Percentiles rank a stretch among this genome's conserved stretches.
These are phyloP conservation scores for Phalacrocorax pelagicus DNA, from an alignment of 2,113 vertebrate genomes.

Conservation along the genomic window DNA sequence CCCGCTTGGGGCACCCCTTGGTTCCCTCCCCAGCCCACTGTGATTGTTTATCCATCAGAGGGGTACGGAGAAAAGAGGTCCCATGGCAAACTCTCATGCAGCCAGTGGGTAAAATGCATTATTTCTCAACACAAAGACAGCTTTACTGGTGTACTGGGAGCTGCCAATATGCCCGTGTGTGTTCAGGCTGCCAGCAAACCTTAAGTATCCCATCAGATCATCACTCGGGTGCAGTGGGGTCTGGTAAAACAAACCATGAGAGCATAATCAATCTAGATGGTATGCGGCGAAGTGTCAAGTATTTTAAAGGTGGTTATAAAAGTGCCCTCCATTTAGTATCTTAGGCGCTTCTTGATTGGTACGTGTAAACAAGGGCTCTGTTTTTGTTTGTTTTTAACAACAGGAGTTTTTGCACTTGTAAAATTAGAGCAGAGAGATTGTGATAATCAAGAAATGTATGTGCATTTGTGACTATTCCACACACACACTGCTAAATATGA, in stretches of 20 bases:
- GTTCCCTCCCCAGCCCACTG: neutral
- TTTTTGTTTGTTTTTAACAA: neutral
- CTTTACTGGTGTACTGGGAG: neutral
- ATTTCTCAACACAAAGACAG: neutral
- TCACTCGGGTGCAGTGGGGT: no score
- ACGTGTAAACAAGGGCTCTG: neutral
- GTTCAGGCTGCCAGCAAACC: neutral
- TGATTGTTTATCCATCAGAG: neutral
- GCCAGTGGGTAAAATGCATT: neutral
- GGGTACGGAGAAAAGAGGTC: neutral
- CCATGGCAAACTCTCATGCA: neutral
- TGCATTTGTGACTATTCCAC: neutral
- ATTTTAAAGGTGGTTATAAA: neutral
- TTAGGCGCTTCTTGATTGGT: neutral
- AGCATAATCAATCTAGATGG: neutral
- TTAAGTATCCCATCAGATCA: neutral
- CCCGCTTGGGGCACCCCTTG: neutral
- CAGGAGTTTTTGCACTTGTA: neutral
- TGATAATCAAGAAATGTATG: neutral
- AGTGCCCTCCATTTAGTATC: neutral
- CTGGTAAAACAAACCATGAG: neutral
- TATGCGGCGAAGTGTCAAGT: neutral
- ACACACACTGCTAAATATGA: neutral
- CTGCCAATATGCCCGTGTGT: fast-evolving
- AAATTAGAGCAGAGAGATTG: neutral